A percentile compares a stretch with the other conserved stretches of the same genome.
These are phyloP conservation scores for Pristionchus arcanus DNA, from an alignment of 2,888 invertebrate species.

Conservation along the genomic window DNA sequence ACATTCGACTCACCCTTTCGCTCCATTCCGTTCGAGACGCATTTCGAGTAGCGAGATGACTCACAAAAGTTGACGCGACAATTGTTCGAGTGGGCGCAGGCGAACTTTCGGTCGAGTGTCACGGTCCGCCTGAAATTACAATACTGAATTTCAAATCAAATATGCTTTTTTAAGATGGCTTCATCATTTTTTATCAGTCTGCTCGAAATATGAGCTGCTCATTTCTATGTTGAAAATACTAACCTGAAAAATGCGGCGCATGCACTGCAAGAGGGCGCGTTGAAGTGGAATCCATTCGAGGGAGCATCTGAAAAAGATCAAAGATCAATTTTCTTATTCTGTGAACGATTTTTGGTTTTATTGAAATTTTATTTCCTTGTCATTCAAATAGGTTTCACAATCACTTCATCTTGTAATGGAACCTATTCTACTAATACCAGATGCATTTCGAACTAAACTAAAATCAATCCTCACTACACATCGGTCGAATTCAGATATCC, in stretches of 20 bases:
- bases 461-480: too few species aligned
- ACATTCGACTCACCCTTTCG: conserved; percentile 55
- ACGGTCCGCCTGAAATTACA: conserved; percentile 63
- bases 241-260: conserved; percentile 70
- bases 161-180: too few species aligned
- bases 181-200: too few species aligned
- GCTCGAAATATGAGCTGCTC: too few species aligned
- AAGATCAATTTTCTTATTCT: not conserved
- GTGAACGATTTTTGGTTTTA: too few species aligned
- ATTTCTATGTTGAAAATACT: too few species aligned
- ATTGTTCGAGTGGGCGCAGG: conserved; percentile 61
- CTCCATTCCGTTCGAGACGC: conserved; percentile 68
- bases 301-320: conserved; percentile 62
- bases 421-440: too few species aligned
- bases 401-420: too few species aligned
- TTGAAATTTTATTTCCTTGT: too few species aligned
- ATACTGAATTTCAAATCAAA: not conserved
- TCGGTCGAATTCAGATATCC: too few species aligned
- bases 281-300: conserved; percentile 71
- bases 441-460: too few species aligned
- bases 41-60: conserved; percentile 63
- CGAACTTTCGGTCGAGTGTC: conserved; percentile 65
- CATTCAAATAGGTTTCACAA: too few species aligned
- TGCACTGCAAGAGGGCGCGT: conserved; percentile 68
- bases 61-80: conserved; percentile 68